Conservation (phyloP, 2,797 vertebrate species). For the Pelochelys cantorii region DNA sequence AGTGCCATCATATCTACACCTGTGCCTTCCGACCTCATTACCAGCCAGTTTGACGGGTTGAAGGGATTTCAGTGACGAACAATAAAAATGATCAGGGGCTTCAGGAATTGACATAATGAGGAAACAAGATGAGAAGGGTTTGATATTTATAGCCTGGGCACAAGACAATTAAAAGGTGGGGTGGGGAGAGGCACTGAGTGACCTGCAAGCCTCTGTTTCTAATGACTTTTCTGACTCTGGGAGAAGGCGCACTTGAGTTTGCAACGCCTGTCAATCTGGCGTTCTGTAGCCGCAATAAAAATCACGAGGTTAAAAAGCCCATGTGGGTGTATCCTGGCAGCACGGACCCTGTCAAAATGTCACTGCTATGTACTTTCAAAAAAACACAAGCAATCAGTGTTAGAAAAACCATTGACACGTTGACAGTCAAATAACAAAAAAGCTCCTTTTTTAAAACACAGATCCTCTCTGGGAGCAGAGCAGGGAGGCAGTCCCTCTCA, state of each 20-base stretch:
- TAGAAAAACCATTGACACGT: slow-evolving; percentile 33
- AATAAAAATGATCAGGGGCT: slow-evolving; percentile 76
- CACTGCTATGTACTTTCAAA: slow-evolving; percentile 9
- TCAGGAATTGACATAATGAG: slow-evolving; percentile 75
- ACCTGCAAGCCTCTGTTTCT: slow-evolving; percentile 64
- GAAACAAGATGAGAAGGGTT: slow-evolving; percentile 67
- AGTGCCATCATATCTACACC: slow-evolving; percentile 39
- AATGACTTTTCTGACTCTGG: slow-evolving; percentile 36
- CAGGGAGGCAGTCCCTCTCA: not conserved
- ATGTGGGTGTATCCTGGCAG: slow-evolving; percentile 49
- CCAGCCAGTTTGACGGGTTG: slow-evolving; percentile 62
- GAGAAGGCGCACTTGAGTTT: slow-evolving; percentile 41
- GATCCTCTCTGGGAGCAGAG: not conserved
- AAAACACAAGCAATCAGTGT: not conserved
- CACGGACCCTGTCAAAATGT: slow-evolving; percentile 62
- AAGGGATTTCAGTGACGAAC: slow-evolving; percentile 64
- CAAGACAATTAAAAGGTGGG: slow-evolving; percentile 73
- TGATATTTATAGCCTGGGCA: slow-evolving; percentile 70
- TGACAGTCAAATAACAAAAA: slow-evolving; percentile 53
- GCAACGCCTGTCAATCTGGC: slow-evolving; percentile 58
- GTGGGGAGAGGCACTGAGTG: slow-evolving; percentile 53
- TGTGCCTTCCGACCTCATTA: slow-evolving; percentile 68
- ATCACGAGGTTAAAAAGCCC: slow-evolving; percentile 45
- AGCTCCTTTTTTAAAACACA: not conserved
- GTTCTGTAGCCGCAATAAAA: slow-evolving; percentile 28